phyloP scores from a whole-genome alignment of 92 coral and sea anemone genomes.

The Phenganax stokvisi region DNA sequence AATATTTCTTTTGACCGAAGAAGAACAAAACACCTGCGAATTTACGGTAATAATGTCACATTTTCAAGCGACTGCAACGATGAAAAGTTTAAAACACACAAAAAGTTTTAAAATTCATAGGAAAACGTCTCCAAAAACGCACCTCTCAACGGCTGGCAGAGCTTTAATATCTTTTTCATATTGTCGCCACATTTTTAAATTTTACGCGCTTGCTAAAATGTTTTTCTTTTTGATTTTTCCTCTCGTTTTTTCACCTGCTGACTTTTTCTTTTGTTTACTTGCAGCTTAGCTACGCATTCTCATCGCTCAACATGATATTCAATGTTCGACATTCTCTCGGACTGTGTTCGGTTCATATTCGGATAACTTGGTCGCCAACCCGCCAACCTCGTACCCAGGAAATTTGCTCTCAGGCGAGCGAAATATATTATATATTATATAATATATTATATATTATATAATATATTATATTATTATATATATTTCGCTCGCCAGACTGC shows the following conservation, averaged over 20 bases:
- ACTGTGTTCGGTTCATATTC: neutral
- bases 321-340: neutral
- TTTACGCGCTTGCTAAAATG: conserved; percentile 9
- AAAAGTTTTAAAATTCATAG: too few species aligned
- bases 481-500: too few species aligned
- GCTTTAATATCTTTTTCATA: conserved; percentile 38
- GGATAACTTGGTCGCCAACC: neutral
- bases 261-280: conserved; percentile 15
- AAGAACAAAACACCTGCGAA: neutral
- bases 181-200: conserved; percentile 28
- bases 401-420: too few species aligned
- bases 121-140: neutral
- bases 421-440: too few species aligned
- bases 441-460: too few species aligned
- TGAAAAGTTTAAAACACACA: too few species aligned
- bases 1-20: neutral
- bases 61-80: too few species aligned
- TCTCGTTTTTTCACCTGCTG: conserved; percentile 19
- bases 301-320: conserved; percentile 9
- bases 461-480: too few species aligned
- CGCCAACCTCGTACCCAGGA: too few species aligned
- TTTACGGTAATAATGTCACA: too few species aligned
- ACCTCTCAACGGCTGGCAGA: conserved; percentile 27
- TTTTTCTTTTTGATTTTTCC: neutral
- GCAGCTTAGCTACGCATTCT: conserved; percentile 30